phyloP scores from a whole-genome alignment of 1,140 invertebrate genomes.

The Diplogasteroides magnus region DNA sequence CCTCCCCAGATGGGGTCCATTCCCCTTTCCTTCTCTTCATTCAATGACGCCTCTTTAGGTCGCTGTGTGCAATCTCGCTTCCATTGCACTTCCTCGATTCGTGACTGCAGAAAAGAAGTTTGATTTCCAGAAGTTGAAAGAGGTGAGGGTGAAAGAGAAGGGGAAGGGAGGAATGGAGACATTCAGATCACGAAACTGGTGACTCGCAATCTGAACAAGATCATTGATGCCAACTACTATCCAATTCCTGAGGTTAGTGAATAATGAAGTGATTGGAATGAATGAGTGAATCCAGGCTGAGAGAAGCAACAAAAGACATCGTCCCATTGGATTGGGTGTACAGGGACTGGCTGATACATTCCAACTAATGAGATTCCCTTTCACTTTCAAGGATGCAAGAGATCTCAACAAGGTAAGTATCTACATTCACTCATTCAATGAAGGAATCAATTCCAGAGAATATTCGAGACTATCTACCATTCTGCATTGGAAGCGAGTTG shows the following conservation, averaged over 20 bases:
- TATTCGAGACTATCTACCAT: slow-evolving; percentile 96
- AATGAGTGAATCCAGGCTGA: too few species aligned
- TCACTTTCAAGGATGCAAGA: slow-evolving; percentile 71
- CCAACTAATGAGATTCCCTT: slow-evolving; percentile 84
- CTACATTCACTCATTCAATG: not conserved
- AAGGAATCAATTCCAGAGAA: slow-evolving; percentile 63
- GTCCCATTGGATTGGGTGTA: slow-evolving; percentile 89
- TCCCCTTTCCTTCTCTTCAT: too few species aligned
- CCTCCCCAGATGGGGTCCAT: slow-evolving; percentile 69
- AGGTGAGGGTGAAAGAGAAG: slow-evolving; percentile 65
- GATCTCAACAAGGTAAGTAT: slow-evolving; percentile 69
- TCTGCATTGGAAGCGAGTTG: slow-evolving; percentile 88
- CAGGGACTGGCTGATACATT: slow-evolving; percentile 89
- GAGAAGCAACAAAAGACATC: slow-evolving; percentile 79
- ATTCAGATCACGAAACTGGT: not conserved
- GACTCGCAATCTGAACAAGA: slow-evolving; percentile 82
- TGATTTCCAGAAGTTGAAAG: slow-evolving; percentile 80
- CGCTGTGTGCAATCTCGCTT: slow-evolving; percentile 94
- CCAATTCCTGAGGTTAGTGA: slow-evolving; percentile 75
- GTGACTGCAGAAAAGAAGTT: slow-evolving; percentile 70
- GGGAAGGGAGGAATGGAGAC: slow-evolving; percentile 13
- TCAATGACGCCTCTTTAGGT: slow-evolving; percentile 57
- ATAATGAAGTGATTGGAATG: too few species aligned
- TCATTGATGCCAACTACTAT: slow-evolving; percentile 94
- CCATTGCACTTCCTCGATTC: slow-evolving; percentile 91